phyloP scores from a whole-genome alignment of 2,797 vertebrate genomes.

The Arnoldichthys spilopterus region DNA sequence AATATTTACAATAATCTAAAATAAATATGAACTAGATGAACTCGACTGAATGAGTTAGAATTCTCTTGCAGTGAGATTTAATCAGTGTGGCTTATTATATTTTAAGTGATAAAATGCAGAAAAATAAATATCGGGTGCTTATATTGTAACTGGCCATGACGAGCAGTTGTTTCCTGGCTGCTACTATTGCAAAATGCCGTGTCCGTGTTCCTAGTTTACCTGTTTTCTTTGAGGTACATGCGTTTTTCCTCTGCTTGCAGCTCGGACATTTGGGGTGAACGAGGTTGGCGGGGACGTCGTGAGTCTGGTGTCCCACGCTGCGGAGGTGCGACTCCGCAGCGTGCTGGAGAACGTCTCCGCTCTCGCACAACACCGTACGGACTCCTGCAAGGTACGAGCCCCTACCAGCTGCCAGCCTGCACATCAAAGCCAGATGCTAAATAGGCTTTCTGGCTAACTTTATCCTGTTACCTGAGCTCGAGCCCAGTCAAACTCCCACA shows the following conservation, averaged over 20 bases:
- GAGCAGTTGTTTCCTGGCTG: too few species aligned
- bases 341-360: constrained; percentile 90
- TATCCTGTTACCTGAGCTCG: constrained; percentile 10
- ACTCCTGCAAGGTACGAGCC: constrained; percentile 85
- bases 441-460: constrained; percentile 3
- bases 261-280: constrained; percentile 89
- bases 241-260: constrained; percentile 67
- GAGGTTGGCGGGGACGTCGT: constrained; percentile 91
- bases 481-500: constrained; percentile 3
- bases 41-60: too few species aligned
- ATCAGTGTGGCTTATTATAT: too few species aligned
- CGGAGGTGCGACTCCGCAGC: constrained; percentile 88
- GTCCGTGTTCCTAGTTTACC: too few species aligned
- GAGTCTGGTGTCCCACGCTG: constrained; percentile 90
- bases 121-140: not conserved
- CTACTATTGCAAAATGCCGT: too few species aligned
- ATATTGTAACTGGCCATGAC: not conserved
- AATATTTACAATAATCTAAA: too few species aligned
- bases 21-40: too few species aligned
- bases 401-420: not conserved
- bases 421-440: constrained; percentile 41
- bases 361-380: constrained; percentile 89
- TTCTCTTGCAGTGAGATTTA: too few species aligned
- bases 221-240: not conserved
- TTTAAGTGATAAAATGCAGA: too few species aligned